Conservation (phyloP, 2,888 invertebrate genomes). For the Trissoscelio sp. region DNA sequence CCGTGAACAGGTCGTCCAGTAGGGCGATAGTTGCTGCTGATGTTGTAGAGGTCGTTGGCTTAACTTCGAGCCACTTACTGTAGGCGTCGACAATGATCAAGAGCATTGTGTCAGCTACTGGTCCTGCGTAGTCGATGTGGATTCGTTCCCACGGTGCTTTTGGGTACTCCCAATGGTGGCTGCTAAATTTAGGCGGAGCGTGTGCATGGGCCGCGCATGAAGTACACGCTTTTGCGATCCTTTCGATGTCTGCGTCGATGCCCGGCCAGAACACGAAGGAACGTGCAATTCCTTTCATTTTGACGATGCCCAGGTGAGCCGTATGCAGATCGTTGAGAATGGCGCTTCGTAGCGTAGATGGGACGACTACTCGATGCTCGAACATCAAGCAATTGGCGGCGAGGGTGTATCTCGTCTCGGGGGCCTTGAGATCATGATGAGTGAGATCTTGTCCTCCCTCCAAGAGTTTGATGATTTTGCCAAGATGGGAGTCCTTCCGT, state of each 20-base stretch:
- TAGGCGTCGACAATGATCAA: no score
- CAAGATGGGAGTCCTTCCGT: conserved; percentile 22
- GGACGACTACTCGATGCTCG: neutral
- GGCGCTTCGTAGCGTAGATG: neutral
- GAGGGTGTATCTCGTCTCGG: conserved; percentile 26
- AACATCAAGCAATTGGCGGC: conserved; percentile 19
- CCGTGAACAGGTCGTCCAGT: conserved; percentile 13
- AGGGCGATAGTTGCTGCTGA: conserved; percentile 9
- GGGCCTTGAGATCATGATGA: conserved; percentile 23
- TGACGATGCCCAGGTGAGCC: conserved; percentile 48
- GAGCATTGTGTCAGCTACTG: conserved; percentile 19
- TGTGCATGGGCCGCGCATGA: conserved; percentile 38
- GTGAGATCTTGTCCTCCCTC: conserved; percentile 16
- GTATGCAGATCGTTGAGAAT: conserved; percentile 2
- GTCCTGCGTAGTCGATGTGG: conserved; percentile 41
- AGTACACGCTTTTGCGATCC: neutral
- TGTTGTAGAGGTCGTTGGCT: conserved; percentile 1
- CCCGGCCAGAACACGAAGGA: conserved; percentile 47
- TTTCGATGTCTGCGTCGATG: conserved; percentile 54
- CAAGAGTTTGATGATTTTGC: conserved; percentile 21
- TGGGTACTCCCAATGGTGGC: no score
- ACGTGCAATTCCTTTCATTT: conserved; percentile 49
- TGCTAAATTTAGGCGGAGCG: conserved; percentile 37
- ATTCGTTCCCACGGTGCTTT: conserved; percentile 27
- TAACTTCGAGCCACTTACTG: conserved; percentile 27